Evolutionary conservation across 2,113 vertebrate genomes (phyloP).

Genomic region (Myiopsitta monachus): DNA sequence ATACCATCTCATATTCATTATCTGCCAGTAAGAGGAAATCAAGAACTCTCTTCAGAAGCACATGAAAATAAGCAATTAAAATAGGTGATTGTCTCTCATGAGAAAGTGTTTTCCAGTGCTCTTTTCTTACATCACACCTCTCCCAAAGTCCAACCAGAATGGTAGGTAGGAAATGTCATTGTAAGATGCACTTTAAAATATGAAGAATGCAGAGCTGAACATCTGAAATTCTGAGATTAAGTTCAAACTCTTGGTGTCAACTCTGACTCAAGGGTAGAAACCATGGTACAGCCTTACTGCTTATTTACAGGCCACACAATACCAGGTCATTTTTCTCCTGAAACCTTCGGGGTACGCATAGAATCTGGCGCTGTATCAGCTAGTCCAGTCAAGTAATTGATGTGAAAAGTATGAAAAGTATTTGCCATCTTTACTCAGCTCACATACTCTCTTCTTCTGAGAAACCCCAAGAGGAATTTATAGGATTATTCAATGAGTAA

Average conservation of each 20-base stretch:
- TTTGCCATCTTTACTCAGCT: constrained; percentile 49
- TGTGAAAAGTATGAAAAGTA: constrained; percentile 19
- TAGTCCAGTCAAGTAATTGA: not conserved
- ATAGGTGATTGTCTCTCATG: not conserved
- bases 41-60: not conserved
- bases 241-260: not conserved
- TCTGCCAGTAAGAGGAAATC: not conserved
- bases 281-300: not conserved
- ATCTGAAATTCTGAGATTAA: not conserved
- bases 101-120: not conserved
- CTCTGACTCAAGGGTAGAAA: not conserved
- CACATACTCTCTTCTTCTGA: constrained; percentile 44
- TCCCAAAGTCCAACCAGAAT: not conserved
- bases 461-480: constrained; percentile 42
- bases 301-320: not conserved
- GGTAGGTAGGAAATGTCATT: not conserved
- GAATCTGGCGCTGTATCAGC: not conserved
- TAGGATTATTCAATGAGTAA: constrained; percentile 56
- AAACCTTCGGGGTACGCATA: not conserved
- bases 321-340: not conserved
- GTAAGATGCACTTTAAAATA: not conserved
- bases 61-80: not conserved
- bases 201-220: not conserved
- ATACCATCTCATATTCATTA: not conserved
- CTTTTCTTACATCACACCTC: not conserved